These are phyloP conservation scores for Drosophila nr. fundita DNA, from an alignment of 2,888 invertebrate species.

Conservation along the genomic window DNA sequence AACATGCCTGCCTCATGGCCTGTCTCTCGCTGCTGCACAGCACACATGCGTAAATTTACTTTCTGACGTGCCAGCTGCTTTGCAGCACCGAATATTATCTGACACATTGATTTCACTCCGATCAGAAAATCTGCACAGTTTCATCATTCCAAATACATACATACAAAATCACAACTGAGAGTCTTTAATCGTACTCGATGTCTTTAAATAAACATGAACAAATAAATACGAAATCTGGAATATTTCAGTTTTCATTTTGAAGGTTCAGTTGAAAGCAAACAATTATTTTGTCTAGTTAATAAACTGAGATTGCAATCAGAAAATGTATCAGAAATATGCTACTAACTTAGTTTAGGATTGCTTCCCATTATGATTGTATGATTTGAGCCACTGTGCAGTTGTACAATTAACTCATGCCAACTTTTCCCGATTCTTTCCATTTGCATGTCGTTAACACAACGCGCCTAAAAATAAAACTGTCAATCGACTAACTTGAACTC, in stretches of 20 bases:
- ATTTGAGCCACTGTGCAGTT: slow-evolving; percentile 21
- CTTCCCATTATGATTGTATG: background rate
- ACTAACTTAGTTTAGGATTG: background rate
- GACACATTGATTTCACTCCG: slow-evolving; percentile 12
- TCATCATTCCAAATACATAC: background rate
- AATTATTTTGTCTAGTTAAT: background rate
- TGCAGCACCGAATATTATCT: background rate
- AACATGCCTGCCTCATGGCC: slow-evolving; percentile 52
- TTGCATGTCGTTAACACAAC: slow-evolving; percentile 33
- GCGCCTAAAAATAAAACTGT: slow-evolving; percentile 65
- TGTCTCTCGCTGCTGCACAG: slow-evolving; percentile 45
- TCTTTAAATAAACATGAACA: background rate
- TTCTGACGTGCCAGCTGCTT: slow-evolving; percentile 35
- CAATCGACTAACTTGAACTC: slow-evolving; percentile 35
- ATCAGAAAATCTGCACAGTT: background rate
- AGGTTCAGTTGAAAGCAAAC: background rate
- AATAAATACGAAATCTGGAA: background rate
- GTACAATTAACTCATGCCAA: slow-evolving; percentile 2
- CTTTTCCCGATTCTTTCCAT: slow-evolving; percentile 1
- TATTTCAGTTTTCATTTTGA: background rate
- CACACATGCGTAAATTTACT: slow-evolving; percentile 65
- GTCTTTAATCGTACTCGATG: background rate
- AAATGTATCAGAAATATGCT: background rate
- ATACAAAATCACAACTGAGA: background rate
- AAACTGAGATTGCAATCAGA: background rate